A percentile compares a stretch with the other conserved stretches of the same genome.
Conservation (phyloP, 2,888 invertebrate species). For the Eustalomyia histrio region DNA sequence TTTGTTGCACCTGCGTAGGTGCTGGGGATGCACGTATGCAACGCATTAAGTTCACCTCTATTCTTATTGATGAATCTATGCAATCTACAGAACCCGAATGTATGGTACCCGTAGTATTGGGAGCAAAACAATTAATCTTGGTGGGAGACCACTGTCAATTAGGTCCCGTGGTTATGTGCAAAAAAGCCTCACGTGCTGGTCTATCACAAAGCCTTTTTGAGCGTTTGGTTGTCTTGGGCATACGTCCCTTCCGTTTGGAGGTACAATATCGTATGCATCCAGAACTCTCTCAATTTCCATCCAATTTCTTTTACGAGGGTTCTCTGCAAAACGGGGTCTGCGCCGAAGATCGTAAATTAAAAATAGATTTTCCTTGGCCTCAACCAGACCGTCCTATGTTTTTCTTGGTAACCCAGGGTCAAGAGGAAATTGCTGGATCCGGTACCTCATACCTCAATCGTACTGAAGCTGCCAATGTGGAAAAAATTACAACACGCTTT, state of each 20-base stretch:
- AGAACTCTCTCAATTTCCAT: constrained; percentile 97
- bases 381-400: constrained; percentile 98
- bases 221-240: constrained; percentile 96
- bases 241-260: constrained; percentile 96
- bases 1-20: constrained; percentile 99
- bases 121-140: constrained; percentile 96
- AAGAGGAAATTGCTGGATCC: constrained; percentile 99
- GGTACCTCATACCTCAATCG: constrained; percentile 99
- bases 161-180: constrained; percentile 99
- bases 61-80: constrained; percentile 98
- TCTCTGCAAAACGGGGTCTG: constrained; percentile 99
- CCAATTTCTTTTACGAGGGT: constrained; percentile 99
- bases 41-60: constrained; percentile 95
- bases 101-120: constrained; percentile 99
- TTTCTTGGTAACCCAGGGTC: constrained; percentile 98
- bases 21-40: constrained; percentile 97
- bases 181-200: constrained; percentile 98
- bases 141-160: constrained; percentile 99
- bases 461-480: constrained; percentile 99
- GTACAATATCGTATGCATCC: constrained; percentile 99
- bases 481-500: constrained; percentile 97
- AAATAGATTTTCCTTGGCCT: constrained; percentile 99
- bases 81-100: constrained; percentile 99
- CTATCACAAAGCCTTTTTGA: constrained; percentile 98
- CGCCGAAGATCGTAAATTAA: constrained; percentile 94